Base-by-base conservation (phyloP, 2,113 vertebrate species). In the Muntiacus reevesi region DNA sequence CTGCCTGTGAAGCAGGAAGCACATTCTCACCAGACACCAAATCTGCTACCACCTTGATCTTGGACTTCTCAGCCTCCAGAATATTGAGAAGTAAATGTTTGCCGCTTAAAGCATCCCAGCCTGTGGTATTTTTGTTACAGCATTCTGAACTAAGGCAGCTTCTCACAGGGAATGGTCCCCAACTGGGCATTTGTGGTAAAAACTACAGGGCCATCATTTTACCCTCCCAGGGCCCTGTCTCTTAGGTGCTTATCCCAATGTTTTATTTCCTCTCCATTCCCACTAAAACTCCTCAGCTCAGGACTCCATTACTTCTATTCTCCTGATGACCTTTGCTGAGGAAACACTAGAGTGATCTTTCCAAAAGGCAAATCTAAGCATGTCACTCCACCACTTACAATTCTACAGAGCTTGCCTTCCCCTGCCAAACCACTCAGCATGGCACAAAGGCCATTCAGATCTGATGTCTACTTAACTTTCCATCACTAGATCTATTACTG, bases 331-430 rank as follows among this genome's bases (percentile, higher is more conserved):
- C 55, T 57, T 27, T 85, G 40, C 15, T 93, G 30, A 85, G 64
- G 11, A 81, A 88, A 94, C 45, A 74, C 7, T 25, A 36, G 7
- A 14, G 27, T 8, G 28, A 87, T 82, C 17, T 92, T 96, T 92
- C 62, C 50, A 92, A 94, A 97, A 97, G 40, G 9, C 27, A 94
- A 90, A 93, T 87, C 21, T 62, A 36, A 95, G 27, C n/a, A 30
- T 74, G 21, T 12, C 28, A 30, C 3, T 89, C 40, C 43, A 64
- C 19, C 40, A 45, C 30, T 91, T 81, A 62, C 79, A 79, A 83
- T 25, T 67, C 60, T 43, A 47, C 14, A 74, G 5, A 19, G 50
- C 2, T 74, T 52, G 36, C 3, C 64, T 45, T n/a, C 57, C 57
- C 40, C 17, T 87, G 55, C 64, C 93, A 97, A 84, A 23, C 3